Base-by-base conservation (phyloP, 2,797 vertebrate genomes). In the Antrozous pallidus region DNA sequence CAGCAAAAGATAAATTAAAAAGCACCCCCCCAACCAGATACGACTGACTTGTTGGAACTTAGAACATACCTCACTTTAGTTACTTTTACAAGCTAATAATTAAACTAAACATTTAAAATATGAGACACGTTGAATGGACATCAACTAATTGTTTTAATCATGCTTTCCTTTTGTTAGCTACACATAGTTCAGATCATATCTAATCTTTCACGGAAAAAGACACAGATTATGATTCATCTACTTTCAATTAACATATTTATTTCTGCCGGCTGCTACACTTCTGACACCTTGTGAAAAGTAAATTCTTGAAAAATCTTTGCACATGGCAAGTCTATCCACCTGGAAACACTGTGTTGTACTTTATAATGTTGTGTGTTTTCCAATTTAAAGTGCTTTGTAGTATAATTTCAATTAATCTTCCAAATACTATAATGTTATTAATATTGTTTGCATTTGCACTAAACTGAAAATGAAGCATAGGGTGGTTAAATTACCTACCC, bases 161-260 rank as follows among this genome's bases (percentile, higher is more conserved):
- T 47, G 61, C 6, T 33, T 92, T n/a, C 51, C 80, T 96, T 94
- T 90, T 80, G 93, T 89, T 74, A 96, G 28, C 49, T 82, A 61
- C 36, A 61, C 69, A 93, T 11, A 90, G 80, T 91, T 93, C 84
- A 88, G 71, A 81, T 96, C 91, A 81, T 75, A 93, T 67, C 40
- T 93, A 91, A 89, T 80, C 75, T 91, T 87, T 88, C 33, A 74
- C 71, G 86, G 45, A 95, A 91, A 93, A 79, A 85, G 83, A 71
- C 75, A 95, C 33, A 90, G 84, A 95, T 82, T 95, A 90, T 94
- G 87, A 86, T 93, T 97, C 93, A 94, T 95, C 93, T 91, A 61
- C 49, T 95, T 91, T 92, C 90, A 96, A 92, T 96, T 97, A 95
- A 77, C 94, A 95, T 97, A 95, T 97, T 96, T 96, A 93, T 91